These are phyloP conservation scores for Pteruthius melanotis DNA, from an alignment of 2,113 vertebrate species.

Conservation along the genomic window DNA sequence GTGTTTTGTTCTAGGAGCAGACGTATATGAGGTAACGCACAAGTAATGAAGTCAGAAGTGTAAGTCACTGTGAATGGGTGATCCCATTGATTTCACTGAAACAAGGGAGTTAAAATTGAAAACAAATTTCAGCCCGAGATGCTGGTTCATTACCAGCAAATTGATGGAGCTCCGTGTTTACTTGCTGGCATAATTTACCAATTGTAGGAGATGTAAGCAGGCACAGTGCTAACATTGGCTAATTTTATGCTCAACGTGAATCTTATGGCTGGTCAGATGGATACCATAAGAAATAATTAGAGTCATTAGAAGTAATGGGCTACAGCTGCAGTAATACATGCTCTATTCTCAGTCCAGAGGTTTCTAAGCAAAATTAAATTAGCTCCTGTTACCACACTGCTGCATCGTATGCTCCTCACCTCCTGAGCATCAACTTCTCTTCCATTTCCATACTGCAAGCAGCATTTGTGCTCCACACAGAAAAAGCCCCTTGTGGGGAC, in stretches of 20 bases:
- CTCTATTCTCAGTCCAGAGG: constrained; percentile 33
- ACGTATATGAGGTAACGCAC: not conserved
- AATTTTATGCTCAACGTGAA: constrained; percentile 59
- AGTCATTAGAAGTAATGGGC: constrained; percentile 60
- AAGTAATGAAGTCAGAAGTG: not conserved
- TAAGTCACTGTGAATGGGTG: not conserved
- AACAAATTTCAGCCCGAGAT: constrained; percentile 12
- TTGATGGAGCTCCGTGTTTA: constrained; percentile 33
- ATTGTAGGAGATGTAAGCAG: constrained; percentile 25
- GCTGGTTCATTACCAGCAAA: constrained; percentile 37
- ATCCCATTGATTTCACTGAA: constrained; percentile 20
- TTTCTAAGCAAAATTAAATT: constrained; percentile 57
- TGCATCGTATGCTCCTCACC: constrained; percentile 8
- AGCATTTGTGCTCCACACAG: not conserved
- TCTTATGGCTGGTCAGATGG: constrained; percentile 56
- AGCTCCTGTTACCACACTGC: constrained; percentile 18
- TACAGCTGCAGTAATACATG: constrained; percentile 50
- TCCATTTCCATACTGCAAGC: not conserved
- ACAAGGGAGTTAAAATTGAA: not conserved
- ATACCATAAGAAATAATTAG: constrained; percentile 65
- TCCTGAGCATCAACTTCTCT: not conserved
- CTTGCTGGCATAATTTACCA: constrained; percentile 46
- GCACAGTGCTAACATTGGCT: constrained; percentile 30
- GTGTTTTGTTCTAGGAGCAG: not conserved
- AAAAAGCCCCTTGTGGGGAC: not conserved